A percentile compares a stretch with the other conserved stretches of the same genome.
These are phyloP conservation scores for Porites lobata DNA, from an alignment of 92 coral and sea anemone genomes.

Conservation along the genomic window DNA sequence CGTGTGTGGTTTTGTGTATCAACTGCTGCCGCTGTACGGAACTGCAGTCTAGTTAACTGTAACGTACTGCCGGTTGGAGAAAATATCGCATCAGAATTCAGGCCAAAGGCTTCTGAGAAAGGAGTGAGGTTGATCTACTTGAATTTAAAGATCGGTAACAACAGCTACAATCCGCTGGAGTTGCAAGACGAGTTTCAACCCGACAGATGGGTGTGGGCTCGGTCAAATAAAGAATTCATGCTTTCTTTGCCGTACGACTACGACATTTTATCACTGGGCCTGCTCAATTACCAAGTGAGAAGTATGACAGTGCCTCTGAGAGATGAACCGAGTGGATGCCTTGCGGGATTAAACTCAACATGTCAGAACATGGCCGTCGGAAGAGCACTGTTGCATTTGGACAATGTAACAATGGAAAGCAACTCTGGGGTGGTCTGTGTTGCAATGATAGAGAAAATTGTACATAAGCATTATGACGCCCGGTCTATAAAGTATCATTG, in stretches of 20 bases:
- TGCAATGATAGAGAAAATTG: background rate
- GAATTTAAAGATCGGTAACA: slow-evolving; percentile 1
- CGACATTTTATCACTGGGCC: slow-evolving; percentile 22
- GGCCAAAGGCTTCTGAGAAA: background rate
- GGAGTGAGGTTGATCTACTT: background rate
- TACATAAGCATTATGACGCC: background rate
- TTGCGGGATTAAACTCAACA: slow-evolving; percentile 5
- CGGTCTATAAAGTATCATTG: background rate
- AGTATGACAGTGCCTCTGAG: background rate
- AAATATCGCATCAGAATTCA: background rate
- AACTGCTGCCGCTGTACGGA: background rate
- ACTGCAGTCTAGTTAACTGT: background rate
- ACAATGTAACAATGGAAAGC: background rate
- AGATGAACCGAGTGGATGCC: slow-evolving; percentile 33
- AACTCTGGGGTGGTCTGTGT: slow-evolving; percentile 10
- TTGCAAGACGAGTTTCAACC: background rate
- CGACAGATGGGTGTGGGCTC: slow-evolving; percentile 12
- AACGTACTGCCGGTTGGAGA: background rate
- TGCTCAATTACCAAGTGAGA: slow-evolving; percentile 8
- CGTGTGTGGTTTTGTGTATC: background rate
- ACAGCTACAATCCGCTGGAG: background rate
- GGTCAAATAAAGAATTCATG: background rate
- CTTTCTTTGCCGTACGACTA: slow-evolving; percentile 12
- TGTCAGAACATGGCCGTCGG: background rate
- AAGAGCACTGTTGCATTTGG: slow-evolving; percentile 4